phyloP scores from a whole-genome alignment of 2,888 invertebrate species.

The Anodontia alba region DNA sequence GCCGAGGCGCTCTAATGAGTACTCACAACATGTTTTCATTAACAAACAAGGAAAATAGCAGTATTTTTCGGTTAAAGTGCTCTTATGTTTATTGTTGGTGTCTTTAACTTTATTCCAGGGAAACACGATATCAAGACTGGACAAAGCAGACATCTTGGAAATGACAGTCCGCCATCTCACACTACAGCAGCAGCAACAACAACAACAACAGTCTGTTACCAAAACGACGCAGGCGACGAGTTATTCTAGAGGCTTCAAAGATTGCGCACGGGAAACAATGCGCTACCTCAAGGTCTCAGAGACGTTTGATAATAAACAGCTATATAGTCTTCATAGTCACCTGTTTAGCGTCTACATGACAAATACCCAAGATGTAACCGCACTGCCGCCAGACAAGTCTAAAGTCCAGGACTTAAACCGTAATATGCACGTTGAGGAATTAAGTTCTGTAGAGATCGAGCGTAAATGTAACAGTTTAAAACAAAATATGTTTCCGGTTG shows the following conservation, averaged over 20 bases:
- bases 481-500: neutral
- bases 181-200: neutral
- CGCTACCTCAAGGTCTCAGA: neutral
- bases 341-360: neutral
- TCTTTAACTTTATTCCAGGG: neutral
- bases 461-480: neutral
- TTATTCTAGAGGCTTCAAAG: slow-evolving; percentile 14
- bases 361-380: neutral
- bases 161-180: neutral
- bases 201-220: neutral
- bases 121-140: neutral
- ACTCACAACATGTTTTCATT: too few relatives aligned
- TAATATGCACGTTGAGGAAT: neutral
- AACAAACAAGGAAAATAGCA: too few relatives aligned
- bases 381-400: neutral
- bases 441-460: neutral
- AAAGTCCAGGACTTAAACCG: neutral
- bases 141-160: slow-evolving; percentile 13
- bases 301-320: neutral
- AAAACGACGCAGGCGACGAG: neutral
- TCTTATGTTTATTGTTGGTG: too few relatives aligned
- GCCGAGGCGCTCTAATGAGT: too few relatives aligned
- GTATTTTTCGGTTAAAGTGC: too few relatives aligned
- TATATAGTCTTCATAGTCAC: neutral
- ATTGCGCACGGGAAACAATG: slow-evolving; percentile 14